Evolutionary conservation across 2,113 vertebrate genomes (phyloP).

Genomic region (Otolemur garnettii): DNA sequence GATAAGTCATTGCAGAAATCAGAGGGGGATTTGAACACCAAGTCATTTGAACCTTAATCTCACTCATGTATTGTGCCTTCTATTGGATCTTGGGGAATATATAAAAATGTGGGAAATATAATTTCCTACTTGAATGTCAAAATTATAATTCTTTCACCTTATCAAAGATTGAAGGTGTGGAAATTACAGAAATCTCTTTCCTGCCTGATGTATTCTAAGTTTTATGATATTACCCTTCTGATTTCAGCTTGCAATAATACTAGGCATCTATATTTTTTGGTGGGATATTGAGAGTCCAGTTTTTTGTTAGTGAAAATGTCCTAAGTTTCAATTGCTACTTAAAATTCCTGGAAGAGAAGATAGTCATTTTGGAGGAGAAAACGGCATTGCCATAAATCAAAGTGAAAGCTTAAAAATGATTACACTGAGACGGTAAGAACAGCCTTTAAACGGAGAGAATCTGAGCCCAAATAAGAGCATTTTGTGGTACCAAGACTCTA

Average conservation of each 20-base stretch:
- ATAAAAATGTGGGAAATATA: background rate
- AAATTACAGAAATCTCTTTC: background rate
- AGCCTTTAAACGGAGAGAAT: background rate
- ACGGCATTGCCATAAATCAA: rapidly evolving
- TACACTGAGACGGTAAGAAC: background rate
- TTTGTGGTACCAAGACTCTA: background rate
- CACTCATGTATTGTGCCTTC: background rate
- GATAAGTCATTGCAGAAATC: background rate
- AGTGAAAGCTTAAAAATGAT: background rate
- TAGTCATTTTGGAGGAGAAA: constrained; percentile 36
- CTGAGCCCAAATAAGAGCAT: background rate
- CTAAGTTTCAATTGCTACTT: constrained; percentile 50
- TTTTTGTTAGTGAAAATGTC: background rate
- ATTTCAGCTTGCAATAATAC: background rate
- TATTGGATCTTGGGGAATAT: background rate
- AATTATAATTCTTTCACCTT: background rate
- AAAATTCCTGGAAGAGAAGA: constrained; percentile 4
- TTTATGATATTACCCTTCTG: background rate
- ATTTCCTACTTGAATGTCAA: background rate
- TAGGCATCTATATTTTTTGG: background rate
- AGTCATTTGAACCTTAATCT: background rate
- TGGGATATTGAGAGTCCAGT: background rate
- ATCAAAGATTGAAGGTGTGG: background rate
- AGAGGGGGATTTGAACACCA: background rate
- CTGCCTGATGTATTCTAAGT: background rate